phyloP scores from a whole-genome alignment of 2,797 vertebrate genomes.

The Jordanella pulchra region DNA sequence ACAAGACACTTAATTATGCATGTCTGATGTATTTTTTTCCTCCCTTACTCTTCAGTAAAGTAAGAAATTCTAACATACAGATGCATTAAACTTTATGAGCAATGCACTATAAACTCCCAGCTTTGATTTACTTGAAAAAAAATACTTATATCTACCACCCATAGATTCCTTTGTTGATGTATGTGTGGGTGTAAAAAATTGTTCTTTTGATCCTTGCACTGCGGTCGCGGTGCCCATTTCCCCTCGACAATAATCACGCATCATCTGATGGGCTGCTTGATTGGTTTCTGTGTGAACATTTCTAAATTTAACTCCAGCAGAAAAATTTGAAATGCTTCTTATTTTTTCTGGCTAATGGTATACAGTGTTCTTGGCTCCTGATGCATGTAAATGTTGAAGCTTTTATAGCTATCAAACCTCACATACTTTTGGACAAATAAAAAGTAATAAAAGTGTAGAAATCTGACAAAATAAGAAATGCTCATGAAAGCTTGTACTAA shows the following conservation, averaged over 20 bases:
- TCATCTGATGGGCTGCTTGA: conserved; percentile 60
- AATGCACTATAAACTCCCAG: not conserved
- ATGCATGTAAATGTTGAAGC: conserved; percentile 3
- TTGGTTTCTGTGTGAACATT: conserved; percentile 46
- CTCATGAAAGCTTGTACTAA: not conserved
- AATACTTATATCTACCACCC: conserved; percentile 3
- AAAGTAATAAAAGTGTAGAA: not conserved
- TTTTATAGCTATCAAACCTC: not conserved
- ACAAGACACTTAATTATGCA: not conserved
- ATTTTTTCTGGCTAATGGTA: conserved; percentile 17
- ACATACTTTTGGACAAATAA: not conserved
- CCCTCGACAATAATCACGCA: conserved; percentile 53
- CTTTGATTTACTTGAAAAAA: not conserved
- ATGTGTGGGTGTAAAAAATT: conserved; percentile 48
- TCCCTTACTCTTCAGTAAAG: not conserved
- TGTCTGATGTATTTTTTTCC: not conserved
- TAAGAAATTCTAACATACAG: conserved; percentile 39
- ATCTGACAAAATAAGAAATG: not conserved
- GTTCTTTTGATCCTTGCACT: conserved; percentile 55
- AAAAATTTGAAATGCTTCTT: conserved; percentile 39
- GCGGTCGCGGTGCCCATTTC: conserved; percentile 31
- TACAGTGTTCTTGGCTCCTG: conserved; percentile 9
- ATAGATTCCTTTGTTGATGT: conserved; percentile 19
- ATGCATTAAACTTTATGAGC: not conserved
- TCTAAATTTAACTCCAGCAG: conserved; percentile 53